These are phyloP conservation scores for Lophotriccus pileatus DNA, from an alignment of 2,797 vertebrate species.

Conservation along the genomic window DNA sequence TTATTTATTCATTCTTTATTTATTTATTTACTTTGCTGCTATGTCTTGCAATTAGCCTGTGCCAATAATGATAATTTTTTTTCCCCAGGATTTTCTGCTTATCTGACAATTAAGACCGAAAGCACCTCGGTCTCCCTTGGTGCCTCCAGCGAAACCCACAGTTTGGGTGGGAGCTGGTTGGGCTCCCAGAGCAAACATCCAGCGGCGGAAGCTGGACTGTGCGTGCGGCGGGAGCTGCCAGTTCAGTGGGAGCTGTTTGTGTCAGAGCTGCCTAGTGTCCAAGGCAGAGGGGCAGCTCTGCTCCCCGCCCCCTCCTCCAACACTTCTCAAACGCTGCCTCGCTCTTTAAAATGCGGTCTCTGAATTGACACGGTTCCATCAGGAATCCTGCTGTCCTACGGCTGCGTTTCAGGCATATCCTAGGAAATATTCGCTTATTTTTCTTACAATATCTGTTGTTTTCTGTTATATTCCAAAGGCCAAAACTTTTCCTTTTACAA, in stretches of 20 bases:
- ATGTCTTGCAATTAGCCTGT: no score
- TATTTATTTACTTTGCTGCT: no score
- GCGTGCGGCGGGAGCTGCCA: not conserved
- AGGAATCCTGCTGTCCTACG: not conserved
- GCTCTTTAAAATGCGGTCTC: not conserved
- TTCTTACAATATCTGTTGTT: not conserved
- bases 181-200: not conserved
- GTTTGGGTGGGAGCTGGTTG: not conserved
- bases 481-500: not conserved
- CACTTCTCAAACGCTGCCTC: not conserved
- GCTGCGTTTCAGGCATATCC: not conserved
- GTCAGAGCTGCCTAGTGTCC: slow-evolving; percentile 12
- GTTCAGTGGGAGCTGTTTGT: not conserved
- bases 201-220: not conserved
- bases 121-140: not conserved
- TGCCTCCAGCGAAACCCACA: not conserved
- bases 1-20: not conserved
- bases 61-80: not conserved
- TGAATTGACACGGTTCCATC: not conserved
- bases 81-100: not conserved
- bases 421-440: not conserved
- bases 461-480: not conserved
- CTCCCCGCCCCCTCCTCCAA: not conserved
- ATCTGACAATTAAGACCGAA: not conserved
- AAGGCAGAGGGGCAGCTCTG: not conserved